Conservation (phyloP, 2,113 vertebrate species). For the Capricornis sumatraensis region DNA sequence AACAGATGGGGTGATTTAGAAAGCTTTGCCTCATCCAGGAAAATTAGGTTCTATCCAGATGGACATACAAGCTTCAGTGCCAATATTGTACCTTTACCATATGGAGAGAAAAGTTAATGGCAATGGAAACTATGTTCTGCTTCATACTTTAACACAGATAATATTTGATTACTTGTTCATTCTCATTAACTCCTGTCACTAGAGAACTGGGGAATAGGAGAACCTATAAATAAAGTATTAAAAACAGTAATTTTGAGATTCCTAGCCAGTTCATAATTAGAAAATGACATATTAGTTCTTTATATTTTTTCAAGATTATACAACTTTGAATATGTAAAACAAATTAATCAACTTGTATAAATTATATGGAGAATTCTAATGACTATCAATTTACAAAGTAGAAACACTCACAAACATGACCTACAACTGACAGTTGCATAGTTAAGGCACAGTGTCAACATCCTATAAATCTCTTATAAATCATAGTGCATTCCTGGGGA, state of each 20-base stretch:
- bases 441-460: background rate
- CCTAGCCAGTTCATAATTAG: background rate
- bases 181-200: conserved; percentile 58
- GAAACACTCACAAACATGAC: background rate
- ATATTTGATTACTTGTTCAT: conserved; percentile 54
- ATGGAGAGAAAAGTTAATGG: conserved; percentile 78
- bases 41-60: conserved; percentile 78
- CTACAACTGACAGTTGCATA: background rate
- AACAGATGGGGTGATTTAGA: conserved; percentile 80
- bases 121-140: conserved; percentile 70
- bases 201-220: background rate
- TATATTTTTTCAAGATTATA: conserved; percentile 1
- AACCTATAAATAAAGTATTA: conserved; percentile 42
- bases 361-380: background rate
- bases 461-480: background rate
- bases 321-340: background rate
- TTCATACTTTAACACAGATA: conserved; percentile 69
- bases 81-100: conserved; percentile 79
- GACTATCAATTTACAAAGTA: background rate
- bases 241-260: conserved; percentile 8
- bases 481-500: background rate
- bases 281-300: background rate
- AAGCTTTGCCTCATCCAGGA: conserved; percentile 73
- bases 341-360: background rate
- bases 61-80: conserved; percentile 74